Base-by-base conservation (phyloP, 2,113 vertebrate species). In the Neodon shergylaensis region DNA sequence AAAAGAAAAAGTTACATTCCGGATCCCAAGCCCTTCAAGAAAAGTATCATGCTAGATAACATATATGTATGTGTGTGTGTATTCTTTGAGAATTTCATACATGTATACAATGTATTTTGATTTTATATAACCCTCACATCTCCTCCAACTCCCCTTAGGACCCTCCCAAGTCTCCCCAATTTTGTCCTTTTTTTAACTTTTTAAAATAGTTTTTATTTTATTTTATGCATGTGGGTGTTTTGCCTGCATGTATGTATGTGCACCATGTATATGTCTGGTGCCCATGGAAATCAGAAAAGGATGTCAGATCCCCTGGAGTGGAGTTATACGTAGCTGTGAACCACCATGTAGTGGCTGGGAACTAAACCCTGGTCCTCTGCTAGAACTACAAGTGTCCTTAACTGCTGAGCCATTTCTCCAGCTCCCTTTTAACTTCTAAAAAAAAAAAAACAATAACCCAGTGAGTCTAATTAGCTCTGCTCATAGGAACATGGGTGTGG, bases 11-110 rank as follows among this genome's bases (percentile, higher is more conserved):
- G 7, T 66, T 68, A 61, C 1, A 19, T 2, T 17, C 14, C 24
- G 63, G 90, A 85, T 73, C 36, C 36, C 79, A 84, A 94, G 88
- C 22, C 72, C 65, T 17, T 89, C 58, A 74, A 44, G 52, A 74
- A 96, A 90, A 84, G 3, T 93, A 19, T 89, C n/a, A 44, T 94
- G 70, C n/a, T 72, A 72, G 28, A 90, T 49, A 94, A 47, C 6
- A 54, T n/a, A 85, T 54, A 42, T 16, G 16, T 26, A 42, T 26
- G 22, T 26, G 28, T 26, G 28, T 11, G 22, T 63, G 9, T 39
- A 65, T 17, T 70, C 7, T 49, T 70, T 52, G 31, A 66, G 21
- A 86, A 11, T 61, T 44, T 44, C 39, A 22, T 11, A 31, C 58
- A 84, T 21, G 28, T 21, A 66, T 7, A 47, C 26, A 84, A 21